Conservation (phyloP, 2,113 vertebrate species). For the Mesembrinibis cayennensis region DNA sequence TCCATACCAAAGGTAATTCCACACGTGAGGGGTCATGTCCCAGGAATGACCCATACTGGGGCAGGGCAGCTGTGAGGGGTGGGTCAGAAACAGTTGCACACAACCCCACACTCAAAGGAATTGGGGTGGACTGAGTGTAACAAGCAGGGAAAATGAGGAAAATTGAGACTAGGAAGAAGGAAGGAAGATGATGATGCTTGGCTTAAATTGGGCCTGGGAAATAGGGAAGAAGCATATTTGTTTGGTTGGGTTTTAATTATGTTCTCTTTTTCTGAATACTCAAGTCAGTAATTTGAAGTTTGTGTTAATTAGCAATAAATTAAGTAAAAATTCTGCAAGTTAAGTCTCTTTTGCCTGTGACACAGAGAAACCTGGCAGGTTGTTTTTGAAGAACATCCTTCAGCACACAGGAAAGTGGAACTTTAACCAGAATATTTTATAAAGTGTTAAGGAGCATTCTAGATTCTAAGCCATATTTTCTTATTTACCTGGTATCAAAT, state of each 20-base stretch:
- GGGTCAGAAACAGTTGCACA: not conserved
- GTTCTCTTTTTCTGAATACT: not conserved
- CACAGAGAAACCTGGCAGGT: not conserved
- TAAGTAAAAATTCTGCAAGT: not conserved
- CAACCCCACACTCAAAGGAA: not conserved
- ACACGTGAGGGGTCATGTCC: rapidly evolving
- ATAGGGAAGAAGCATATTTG: not conserved
- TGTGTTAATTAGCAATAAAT: not conserved
- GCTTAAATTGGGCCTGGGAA: not conserved
- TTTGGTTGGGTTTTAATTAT: not conserved
- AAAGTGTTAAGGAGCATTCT: not conserved
- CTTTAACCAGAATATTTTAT: not conserved
- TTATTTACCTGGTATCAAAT: conserved; percentile 79
- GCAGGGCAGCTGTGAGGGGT: not conserved
- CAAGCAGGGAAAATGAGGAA: rapidly evolving
- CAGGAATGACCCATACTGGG: rapidly evolving
- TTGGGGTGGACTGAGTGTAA: not conserved
- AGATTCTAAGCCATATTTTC: not conserved
- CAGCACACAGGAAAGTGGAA: not conserved
- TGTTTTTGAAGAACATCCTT: not conserved
- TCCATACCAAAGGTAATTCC: not conserved
- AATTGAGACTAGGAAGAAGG: not conserved
- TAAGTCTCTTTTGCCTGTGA: not conserved
- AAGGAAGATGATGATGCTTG: not conserved
- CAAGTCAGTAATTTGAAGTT: not conserved